phyloP scores from a whole-genome alignment of 2,888 invertebrate genomes.

The Yponomeuta cagnagella region DNA sequence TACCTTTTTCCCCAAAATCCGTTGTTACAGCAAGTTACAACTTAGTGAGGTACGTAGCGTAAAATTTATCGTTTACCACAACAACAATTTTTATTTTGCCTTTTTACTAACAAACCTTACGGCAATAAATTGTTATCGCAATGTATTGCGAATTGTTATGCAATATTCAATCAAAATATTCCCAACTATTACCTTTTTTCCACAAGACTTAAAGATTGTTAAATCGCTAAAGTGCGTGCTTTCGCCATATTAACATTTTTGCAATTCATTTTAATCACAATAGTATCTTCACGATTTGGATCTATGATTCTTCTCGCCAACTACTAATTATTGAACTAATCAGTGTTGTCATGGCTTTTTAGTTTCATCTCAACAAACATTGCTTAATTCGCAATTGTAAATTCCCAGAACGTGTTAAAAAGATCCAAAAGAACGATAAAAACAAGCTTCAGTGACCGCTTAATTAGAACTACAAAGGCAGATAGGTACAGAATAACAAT shows the following conservation, averaged over 20 bases:
- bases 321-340: neutral
- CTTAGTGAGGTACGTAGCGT: conserved; percentile 2
- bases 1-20: neutral
- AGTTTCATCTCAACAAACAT: neutral
- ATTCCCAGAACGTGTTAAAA: neutral
- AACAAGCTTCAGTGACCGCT: neutral
- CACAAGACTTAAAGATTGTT: neutral
- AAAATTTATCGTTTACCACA: neutral
- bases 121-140: conserved; percentile 1
- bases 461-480: neutral
- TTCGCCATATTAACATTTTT: neutral
- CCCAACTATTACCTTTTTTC: neutral
- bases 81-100: neutral
- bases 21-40: neutral
- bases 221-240: neutral
- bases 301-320: neutral
- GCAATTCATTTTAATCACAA: neutral
- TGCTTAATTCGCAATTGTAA: neutral
- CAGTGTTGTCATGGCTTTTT: neutral
- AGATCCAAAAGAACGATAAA: neutral
- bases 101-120: neutral
- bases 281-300: neutral
- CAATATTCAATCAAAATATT: neutral
- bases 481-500: no score
- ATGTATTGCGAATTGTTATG: neutral